Evolutionary conservation across 2,888 invertebrate species (phyloP).

Genomic region (Plagiodera versicolora): DNA sequence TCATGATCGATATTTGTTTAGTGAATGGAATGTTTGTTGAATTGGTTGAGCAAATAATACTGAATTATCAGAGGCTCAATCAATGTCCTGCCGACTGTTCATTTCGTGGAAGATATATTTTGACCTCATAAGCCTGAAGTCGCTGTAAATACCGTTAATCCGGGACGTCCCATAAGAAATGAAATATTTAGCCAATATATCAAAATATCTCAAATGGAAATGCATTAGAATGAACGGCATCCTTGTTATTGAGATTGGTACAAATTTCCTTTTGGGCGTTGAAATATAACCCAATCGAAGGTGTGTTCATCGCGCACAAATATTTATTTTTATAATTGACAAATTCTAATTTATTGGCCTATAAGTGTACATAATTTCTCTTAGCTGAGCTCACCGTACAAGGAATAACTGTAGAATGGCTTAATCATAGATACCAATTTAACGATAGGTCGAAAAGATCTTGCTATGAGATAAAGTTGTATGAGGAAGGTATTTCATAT

Average conservation of each 20-base stretch:
- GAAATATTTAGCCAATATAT: background rate
- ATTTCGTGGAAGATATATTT: background rate
- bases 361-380: conserved; percentile 16
- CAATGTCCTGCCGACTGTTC: no score
- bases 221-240: conserved; percentile 11
- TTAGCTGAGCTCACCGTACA: conserved; percentile 13
- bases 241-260: conserved; percentile 17
- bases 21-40: no score
- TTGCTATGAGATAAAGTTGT: conserved; percentile 8
- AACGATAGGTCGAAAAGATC: conserved; percentile 15
- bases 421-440: conserved; percentile 12
- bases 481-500: conserved; percentile 9
- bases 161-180: background rate
- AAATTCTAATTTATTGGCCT: conserved; percentile 21
- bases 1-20: no score
- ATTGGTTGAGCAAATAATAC: no score
- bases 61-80: no score
- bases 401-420: conserved; percentile 19
- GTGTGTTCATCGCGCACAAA: conserved; percentile 16
- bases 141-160: no score
- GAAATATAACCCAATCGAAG: conserved; percentile 17
- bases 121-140: background rate
- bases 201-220: conserved; percentile 5
- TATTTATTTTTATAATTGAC: conserved; percentile 25
- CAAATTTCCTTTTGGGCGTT: conserved; percentile 17